A percentile compares a stretch with the other conserved stretches of the same genome.
Conservation (phyloP, 2,113 vertebrate genomes). For the Sinosuthora webbiana region DNA sequence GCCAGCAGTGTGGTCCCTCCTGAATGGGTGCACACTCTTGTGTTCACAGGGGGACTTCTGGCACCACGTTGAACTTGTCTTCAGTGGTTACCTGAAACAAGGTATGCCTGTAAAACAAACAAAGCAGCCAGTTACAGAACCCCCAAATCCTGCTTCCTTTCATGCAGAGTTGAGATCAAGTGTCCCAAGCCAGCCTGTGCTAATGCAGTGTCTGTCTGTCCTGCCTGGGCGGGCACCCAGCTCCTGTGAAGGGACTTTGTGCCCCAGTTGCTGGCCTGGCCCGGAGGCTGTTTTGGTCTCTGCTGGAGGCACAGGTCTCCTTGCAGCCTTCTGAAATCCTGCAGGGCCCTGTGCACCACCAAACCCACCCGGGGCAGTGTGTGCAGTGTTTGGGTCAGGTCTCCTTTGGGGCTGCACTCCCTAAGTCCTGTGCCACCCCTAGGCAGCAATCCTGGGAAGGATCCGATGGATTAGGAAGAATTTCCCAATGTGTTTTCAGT, state of each 20-base stretch:
- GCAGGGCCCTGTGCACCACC: not conserved
- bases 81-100: not conserved
- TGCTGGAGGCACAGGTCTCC: not conserved
- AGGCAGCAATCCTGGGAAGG: not conserved
- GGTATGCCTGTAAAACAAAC: not conserved
- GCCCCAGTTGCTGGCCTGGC: not conserved
- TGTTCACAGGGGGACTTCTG: not conserved
- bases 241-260: not conserved
- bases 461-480: not conserved
- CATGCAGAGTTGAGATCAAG: rapidly evolving
- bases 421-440: not conserved
- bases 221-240: not conserved
- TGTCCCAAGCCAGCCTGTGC: not conserved
- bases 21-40: rapidly evolving
- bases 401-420: not conserved
- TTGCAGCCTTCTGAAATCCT: not conserved
- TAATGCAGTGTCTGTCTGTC: not conserved
- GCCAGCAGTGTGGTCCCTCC: not conserved
- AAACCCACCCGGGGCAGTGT: rapidly evolving
- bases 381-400: not conserved
- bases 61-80: not conserved
- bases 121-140: not conserved
- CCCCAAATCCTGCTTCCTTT: not conserved
- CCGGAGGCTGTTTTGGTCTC: not conserved
- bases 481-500: not conserved